Evolutionary conservation across 92 coral and sea anemone species (phyloP), one percentile per base, ranked within the genome.

Genomic region (Porites lobata): DNA sequence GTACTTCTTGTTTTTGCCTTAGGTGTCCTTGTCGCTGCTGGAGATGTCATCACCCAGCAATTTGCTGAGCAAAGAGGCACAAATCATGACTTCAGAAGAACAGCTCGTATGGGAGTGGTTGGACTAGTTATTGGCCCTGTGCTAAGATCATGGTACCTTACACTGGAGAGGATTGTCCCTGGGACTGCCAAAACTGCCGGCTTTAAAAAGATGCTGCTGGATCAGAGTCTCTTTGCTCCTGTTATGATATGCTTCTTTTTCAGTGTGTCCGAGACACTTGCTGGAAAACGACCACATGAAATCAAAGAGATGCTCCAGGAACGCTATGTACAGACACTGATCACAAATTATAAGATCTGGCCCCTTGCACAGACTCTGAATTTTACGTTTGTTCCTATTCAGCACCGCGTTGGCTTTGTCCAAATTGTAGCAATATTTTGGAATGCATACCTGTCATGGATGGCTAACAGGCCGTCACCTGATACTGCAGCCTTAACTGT

Each of bases 381-480:
- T 76, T 96, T 96, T 77, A 90, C 88, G 50, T 86, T 96, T 65
- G 80, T 96, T 29, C 99, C 98, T 0, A 86, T 95, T 52, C 95
- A 92, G 65, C 93, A 96, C 65, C 88, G 98, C 9, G 91, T 95
- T 26, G 94, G 85, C 7, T 92, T 95, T 58, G 99, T 94, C 43
- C 96, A 96, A 81, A 69, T 93, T 54, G 94, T 96, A 10, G 99
- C 99, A 15, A 70, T 96, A 57, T 95, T 96, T 75, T 96, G 99
- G 99, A 38, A 38, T 38, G 47, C 47, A 38, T 38, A 38, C 47
- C 47, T 38, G 47, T 38, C 47, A 4, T 38, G 47, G 47, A 38
- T 38, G 47, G 47, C 47, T 38, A 38, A 38, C 47, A 38, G 4
- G 47, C 47, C 47, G 47, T 38, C 47, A 38, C 47, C 47, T 38